These are phyloP conservation scores for Anoplopoma fimbria DNA, from an alignment of 2,113 vertebrate genomes.

Conservation along the genomic window DNA sequence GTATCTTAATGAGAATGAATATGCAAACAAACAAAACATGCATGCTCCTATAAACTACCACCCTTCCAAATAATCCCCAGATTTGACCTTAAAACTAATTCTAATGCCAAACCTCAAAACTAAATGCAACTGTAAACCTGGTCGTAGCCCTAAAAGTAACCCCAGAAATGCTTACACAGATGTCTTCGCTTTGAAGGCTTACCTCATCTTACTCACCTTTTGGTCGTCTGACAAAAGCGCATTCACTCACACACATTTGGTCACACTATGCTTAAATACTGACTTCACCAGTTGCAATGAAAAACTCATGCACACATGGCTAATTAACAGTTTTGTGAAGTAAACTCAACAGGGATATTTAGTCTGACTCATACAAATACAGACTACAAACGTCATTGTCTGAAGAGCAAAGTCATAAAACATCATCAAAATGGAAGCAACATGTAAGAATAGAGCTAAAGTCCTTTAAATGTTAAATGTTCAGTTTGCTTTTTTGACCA, in stretches of 20 bases:
- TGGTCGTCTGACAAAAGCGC: no score
- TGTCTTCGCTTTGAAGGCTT: not conserved
- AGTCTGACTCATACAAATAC: not conserved
- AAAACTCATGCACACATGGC: not conserved
- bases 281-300: not conserved
- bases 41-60: not conserved
- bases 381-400: constrained; percentile 3
- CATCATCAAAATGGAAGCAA: not conserved
- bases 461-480: not conserved
- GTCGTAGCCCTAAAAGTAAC: not conserved
- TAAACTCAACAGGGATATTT: not conserved
- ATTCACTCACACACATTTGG: not conserved
- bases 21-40: not conserved
- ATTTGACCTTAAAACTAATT: not conserved
- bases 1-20: not conserved
- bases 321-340: not conserved
- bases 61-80: not conserved
- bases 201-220: not conserved
- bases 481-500: not conserved
- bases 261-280: not conserved
- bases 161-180: not conserved
- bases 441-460: not conserved
- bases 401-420: constrained; percentile 9
- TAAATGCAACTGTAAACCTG: not conserved
- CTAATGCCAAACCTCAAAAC: no score